Evolutionary conservation across 2,888 invertebrate species (phyloP).

Genomic region (Hermodice carunculata): DNA sequence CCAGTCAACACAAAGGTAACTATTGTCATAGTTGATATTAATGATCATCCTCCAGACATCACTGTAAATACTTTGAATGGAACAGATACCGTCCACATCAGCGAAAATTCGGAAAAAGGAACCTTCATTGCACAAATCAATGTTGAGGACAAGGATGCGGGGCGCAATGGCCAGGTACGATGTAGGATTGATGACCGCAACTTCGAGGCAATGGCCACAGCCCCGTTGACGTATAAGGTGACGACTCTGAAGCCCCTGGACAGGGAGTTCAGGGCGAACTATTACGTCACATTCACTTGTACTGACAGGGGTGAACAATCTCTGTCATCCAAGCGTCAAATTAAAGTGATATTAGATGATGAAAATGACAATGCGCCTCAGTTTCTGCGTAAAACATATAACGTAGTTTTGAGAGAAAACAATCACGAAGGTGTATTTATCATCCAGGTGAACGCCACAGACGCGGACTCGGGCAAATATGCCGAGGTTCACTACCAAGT

Average conservation of each 20-base stretch:
- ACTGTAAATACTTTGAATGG: slow-evolving; percentile 9
- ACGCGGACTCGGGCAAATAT: slow-evolving; percentile 7
- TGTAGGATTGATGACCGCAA: slow-evolving; percentile 48
- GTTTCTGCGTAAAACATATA: slow-evolving; percentile 13
- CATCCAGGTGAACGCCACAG: slow-evolving; percentile 9
- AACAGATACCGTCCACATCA: slow-evolving; percentile 6
- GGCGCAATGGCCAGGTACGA: slow-evolving; percentile 49
- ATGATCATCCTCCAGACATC: slow-evolving; percentile 20
- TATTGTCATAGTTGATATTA: slow-evolving; percentile 16
- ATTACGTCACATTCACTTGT: slow-evolving; percentile 43
- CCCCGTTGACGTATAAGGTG: slow-evolving; percentile 38
- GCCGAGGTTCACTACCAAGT: slow-evolving; percentile 6
- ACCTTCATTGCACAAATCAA: slow-evolving; percentile 17
- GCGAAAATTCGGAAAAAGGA: slow-evolving; percentile 11
- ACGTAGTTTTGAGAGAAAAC: slow-evolving; percentile 8
- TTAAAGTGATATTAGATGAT: slow-evolving; percentile 9
- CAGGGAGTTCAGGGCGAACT: slow-evolving; percentile 36
- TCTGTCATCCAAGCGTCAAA: slow-evolving; percentile 5
- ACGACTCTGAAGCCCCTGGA: slow-evolving; percentile 29
- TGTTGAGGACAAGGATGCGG: slow-evolving; percentile 31
- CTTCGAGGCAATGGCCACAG: slow-evolving; percentile 46
- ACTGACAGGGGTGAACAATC: slow-evolving; percentile 35
- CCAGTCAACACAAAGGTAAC: slow-evolving; percentile 11
- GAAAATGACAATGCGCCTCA: slow-evolving; percentile 30
- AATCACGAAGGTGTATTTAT: slow-evolving; percentile 10